Conservation (phyloP, 2,888 invertebrate species). For the Steinernema hermaphroditum region DNA sequence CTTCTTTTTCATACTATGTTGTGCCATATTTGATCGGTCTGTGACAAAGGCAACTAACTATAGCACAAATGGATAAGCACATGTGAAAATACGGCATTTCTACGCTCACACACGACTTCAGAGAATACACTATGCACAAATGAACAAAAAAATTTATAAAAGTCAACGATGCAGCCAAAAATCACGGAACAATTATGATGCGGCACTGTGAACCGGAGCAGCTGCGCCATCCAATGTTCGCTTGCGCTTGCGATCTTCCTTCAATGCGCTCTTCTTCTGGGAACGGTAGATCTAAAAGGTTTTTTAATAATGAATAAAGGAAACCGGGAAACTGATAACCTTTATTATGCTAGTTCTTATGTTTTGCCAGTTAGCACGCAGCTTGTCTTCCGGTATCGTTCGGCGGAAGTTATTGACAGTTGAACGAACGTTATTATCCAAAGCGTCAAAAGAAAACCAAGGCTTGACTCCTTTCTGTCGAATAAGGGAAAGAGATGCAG, state of each 20-base stretch:
- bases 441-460: slow-evolving; percentile 5
- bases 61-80: no score
- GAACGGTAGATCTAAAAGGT: slow-evolving; percentile 37
- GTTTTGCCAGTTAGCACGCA: slow-evolving; percentile 50
- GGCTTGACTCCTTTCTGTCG: background rate
- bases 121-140: no score
- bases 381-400: slow-evolving; percentile 47
- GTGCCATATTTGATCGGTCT: slow-evolving; percentile 15
- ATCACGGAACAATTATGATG: no score
- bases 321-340: slow-evolving; percentile 40
- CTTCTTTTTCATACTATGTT: slow-evolving; percentile 21
- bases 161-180: no score
- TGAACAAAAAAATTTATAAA: no score
- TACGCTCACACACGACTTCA: no score
- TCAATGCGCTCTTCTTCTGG: slow-evolving; percentile 28
- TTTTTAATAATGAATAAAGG: no score
- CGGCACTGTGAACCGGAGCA: background rate
- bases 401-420: slow-evolving; percentile 49
- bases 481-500: background rate
- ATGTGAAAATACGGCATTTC: no score
- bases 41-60: slow-evolving; percentile 16
- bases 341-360: slow-evolving; percentile 52
- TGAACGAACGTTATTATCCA: slow-evolving; percentile 12
- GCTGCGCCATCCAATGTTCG: background rate
- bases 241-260: slow-evolving; percentile 18